Base-by-base conservation (phyloP, 2,888 invertebrate species). In the Bellardia pandia region DNA sequence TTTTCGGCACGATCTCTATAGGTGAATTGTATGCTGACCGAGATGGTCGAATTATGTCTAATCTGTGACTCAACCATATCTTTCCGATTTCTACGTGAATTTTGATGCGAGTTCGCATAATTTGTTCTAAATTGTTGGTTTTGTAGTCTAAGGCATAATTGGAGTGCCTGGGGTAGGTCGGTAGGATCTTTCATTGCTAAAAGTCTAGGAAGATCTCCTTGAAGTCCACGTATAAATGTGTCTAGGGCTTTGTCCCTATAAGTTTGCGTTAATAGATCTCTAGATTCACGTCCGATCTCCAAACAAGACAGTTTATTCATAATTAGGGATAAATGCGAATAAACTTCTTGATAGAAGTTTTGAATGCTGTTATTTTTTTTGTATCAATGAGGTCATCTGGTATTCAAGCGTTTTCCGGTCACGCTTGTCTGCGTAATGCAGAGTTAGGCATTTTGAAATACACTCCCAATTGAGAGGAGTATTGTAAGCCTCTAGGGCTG, bases 311-410 rank as follows among this genome's bases (percentile, higher is more conserved):
- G 40, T 16, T 88, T 85, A 78, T 88, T 88, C 11, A 88, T 16
- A 48, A 85, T 86, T 23, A 88, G 37, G 51, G 85, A 85, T 51
- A 85, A 33, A 42, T 88, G 82, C 11, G 42, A 37, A 33, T 87
- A 80, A 11, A 85, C 77, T n/a, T 66, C n/a, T 66, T 86, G 78
- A 71, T 88, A 88, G 64, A 83, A 86, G 58, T 79, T 58, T 45
- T 72, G 68, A 48, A 86, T 62, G 30, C 72, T 79, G 51, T 64
- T 48, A 45, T n/a, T 83, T 72, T n/a, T 68, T 60, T 51, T 86
- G 79, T 3, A 86, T 60, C 14, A 80, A 53, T 9, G 88, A 76
- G 14, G 68, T 66, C 86, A 86, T 82, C 42, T 88, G 83, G 66
- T 80, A 88, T 51, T n/a, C n/a, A n/a, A n/a, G n/a, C n/a, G n/a